These are phyloP conservation scores for Venustoraphidia nigricollis DNA, from an alignment of 2,888 invertebrate species.

Conservation along the genomic window DNA sequence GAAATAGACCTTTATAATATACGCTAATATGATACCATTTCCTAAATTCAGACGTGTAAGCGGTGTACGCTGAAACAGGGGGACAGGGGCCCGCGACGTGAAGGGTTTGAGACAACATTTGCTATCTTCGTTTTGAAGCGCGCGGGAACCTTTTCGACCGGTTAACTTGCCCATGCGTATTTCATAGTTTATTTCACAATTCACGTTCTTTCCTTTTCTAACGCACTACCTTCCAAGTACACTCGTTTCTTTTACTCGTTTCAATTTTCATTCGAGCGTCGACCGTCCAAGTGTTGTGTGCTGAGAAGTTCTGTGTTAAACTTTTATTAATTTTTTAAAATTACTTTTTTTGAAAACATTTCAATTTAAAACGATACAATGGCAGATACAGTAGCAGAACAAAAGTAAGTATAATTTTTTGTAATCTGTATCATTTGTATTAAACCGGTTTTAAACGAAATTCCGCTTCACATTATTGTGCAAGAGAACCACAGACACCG, in stretches of 20 bases:
- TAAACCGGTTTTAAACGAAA: too few species aligned
- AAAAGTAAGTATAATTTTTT: constrained; percentile 40
- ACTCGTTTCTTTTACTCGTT: constrained; percentile 1
- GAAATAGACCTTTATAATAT: too few species aligned
- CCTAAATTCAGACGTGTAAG: too few species aligned
- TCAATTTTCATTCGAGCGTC: constrained; percentile 13
- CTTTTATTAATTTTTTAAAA: not conserved
- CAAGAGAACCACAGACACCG: too few species aligned
- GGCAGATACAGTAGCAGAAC: constrained; percentile 46
- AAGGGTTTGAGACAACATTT: too few species aligned
- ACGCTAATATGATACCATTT: too few species aligned
- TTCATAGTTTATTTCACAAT: too few species aligned
- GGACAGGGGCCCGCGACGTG: too few species aligned
- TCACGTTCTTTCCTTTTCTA: not conserved
- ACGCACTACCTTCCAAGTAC: not conserved
- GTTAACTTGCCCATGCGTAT: too few species aligned
- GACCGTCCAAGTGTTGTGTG: constrained; percentile 9
- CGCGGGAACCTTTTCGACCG: constrained; percentile 9
- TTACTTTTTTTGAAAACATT: constrained; percentile 4
- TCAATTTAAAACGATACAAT: constrained; percentile 28
- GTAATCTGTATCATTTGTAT: not conserved
- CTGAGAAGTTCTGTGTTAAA: too few species aligned
- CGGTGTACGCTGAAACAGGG: too few species aligned
- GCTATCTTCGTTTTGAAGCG: constrained; percentile 8
- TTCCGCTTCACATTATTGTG: too few species aligned